Evolutionary conservation across 1,140 invertebrate genomes (phyloP).

Genomic region (Conus betulinus): DNA sequence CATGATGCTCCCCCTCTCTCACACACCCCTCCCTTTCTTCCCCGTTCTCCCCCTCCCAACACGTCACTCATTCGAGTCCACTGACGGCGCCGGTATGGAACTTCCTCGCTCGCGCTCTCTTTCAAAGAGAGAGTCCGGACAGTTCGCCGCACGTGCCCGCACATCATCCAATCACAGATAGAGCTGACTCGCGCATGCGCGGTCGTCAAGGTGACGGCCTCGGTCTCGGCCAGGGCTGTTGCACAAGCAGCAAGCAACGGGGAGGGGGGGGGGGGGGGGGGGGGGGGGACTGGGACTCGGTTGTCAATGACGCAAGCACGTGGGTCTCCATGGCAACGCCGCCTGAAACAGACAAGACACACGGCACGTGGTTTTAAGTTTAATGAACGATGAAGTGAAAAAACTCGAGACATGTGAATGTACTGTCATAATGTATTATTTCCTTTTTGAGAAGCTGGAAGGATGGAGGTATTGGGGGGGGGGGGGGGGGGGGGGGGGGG

Average conservation of each 20-base stretch:
- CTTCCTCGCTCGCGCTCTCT: neutral
- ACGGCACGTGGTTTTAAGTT: neutral
- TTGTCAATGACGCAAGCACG: neutral
- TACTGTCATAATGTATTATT: too few relatives aligned
- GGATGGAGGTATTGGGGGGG: neutral
- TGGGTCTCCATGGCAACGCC: neutral
- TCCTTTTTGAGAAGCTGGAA: neutral
- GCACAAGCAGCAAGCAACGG: neutral
- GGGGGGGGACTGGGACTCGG: too few relatives aligned
- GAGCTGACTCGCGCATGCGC: neutral
- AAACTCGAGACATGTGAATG: too few relatives aligned
- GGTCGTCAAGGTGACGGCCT: neutral
- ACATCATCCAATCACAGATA: constrained; percentile 6
- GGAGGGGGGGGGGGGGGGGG: too few relatives aligned
- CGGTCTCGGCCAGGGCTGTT: neutral
- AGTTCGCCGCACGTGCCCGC: neutral
- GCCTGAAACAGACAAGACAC: neutral
- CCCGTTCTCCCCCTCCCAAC: too few relatives aligned
- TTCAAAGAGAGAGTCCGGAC: neutral
- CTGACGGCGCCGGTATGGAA: neutral
- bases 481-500: neutral
- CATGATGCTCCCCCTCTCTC: too few relatives aligned
- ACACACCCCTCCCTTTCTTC: too few relatives aligned
- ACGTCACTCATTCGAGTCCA: neutral
- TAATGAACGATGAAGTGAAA: neutral